phyloP scores from a whole-genome alignment of 2,113 vertebrate genomes.

The Chauna torquata region DNA sequence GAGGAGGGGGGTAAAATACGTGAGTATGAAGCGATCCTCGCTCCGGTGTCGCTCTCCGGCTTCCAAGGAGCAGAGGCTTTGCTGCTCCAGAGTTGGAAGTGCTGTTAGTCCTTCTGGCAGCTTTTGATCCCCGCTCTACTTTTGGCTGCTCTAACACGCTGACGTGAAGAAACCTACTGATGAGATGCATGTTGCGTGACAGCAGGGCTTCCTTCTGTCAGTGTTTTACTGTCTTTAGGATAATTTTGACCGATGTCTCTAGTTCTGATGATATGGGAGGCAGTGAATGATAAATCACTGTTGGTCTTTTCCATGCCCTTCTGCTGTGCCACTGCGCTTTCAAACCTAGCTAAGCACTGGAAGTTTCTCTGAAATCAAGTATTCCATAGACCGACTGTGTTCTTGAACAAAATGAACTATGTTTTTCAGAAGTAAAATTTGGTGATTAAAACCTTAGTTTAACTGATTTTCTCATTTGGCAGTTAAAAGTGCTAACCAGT shows the following conservation, averaged over 20 bases:
- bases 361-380: not conserved
- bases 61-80: not conserved
- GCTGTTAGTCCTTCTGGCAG: not conserved
- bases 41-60: rapidly evolving
- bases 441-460: not conserved
- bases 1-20: not conserved
- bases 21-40: not conserved
- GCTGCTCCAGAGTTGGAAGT: not conserved
- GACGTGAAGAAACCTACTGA: not conserved
- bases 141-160: not conserved
- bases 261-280: not conserved
- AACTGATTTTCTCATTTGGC: not conserved
- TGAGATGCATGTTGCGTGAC: not conserved
- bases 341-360: not conserved
- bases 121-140: not conserved
- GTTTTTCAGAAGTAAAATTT: not conserved
- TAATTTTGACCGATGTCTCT: not conserved
- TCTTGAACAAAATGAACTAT: not conserved
- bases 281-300: not conserved
- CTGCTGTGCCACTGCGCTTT: not conserved
- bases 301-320: not conserved
- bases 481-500: not conserved
- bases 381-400: not conserved
- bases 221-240: not conserved
- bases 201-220: not conserved